A percentile compares a stretch with the other conserved stretches of the same genome.
Evolutionary conservation across 2,888 invertebrate species (phyloP).

Genomic region (Dicranocentrus wangi): DNA sequence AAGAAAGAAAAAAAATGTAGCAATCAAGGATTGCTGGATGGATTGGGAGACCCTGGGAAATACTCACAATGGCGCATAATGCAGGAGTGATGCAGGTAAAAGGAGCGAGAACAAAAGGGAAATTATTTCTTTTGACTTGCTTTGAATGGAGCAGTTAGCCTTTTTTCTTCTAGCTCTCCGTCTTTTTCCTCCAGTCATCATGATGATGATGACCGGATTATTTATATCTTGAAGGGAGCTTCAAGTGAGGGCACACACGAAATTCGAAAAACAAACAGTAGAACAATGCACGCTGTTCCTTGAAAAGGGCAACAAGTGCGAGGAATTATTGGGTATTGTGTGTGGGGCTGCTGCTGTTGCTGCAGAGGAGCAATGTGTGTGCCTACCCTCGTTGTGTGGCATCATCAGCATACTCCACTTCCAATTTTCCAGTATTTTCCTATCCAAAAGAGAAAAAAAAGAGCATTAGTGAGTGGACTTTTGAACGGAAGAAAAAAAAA

Average conservation of each 20-base stretch:
- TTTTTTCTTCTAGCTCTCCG: slow-evolving; percentile 36
- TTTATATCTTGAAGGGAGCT: slow-evolving; percentile 47
- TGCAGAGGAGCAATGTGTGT: too few relatives aligned
- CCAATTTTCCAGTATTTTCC: too few relatives aligned
- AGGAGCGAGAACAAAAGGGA: slow-evolving; percentile 41
- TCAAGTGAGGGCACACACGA: slow-evolving; percentile 52
- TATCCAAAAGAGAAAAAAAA: too few relatives aligned
- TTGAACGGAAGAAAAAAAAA: not conserved
- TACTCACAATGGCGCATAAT: slow-evolving; percentile 4
- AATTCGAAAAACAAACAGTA: slow-evolving; percentile 55
- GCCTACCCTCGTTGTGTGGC: too few relatives aligned
- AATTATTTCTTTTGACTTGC: slow-evolving; percentile 37
- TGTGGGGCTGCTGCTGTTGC: too few relatives aligned
- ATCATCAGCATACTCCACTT: too few relatives aligned
- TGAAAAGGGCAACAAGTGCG: slow-evolving; percentile 49
- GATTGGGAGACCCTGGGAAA: slow-evolving; percentile 21
- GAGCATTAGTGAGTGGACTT: not conserved
- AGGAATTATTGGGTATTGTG: not conserved
- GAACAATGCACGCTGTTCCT: slow-evolving; percentile 29
- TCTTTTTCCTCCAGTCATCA: slow-evolving; percentile 3
- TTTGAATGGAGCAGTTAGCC: slow-evolving; percentile 31
- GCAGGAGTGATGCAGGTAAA: slow-evolving; percentile 16
- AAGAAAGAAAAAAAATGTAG: slow-evolving; percentile 16
- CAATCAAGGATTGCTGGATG: slow-evolving; percentile 20
- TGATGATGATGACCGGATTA: slow-evolving; percentile 38